These are phyloP conservation scores for Temnopleurus reevesii DNA, from an alignment of 53 echinoderm and acorn worm genomes.

Conservation along the genomic window DNA sequence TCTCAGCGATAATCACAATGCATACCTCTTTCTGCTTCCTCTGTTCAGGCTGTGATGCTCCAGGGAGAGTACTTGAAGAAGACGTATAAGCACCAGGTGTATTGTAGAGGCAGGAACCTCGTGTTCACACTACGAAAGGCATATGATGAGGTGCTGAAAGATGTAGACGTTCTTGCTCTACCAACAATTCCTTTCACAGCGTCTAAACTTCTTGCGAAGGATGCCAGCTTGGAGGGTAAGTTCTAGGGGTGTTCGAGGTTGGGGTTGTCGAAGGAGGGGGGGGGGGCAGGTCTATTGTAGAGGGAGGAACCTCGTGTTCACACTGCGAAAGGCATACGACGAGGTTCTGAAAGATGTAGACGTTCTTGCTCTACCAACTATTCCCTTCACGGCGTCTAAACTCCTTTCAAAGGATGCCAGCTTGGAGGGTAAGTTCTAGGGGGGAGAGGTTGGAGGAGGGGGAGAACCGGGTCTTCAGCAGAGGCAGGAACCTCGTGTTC, in stretches of 20 bases:
- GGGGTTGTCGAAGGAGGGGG: no score
- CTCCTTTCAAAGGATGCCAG: neutral
- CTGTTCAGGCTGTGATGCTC: constrained; percentile 20
- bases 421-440: constrained; percentile 3
- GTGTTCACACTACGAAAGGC: constrained; percentile 48
- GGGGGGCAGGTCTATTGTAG: constrained; percentile 45
- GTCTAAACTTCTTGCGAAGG: neutral
- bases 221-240: constrained; percentile 8
- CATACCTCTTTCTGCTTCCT: no score
- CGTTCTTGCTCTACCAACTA: constrained; percentile 52
- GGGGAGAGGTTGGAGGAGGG: no score
- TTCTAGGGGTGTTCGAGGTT: no score
- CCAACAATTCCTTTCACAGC: constrained; percentile 61
- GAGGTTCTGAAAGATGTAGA: constrained; percentile 35
- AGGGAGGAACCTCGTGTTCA: constrained; percentile 47
- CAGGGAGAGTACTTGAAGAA: constrained; percentile 43
- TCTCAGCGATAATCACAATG: no score
- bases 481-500: constrained; percentile 53
- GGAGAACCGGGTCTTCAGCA: constrained; percentile 26
- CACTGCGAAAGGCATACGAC: constrained; percentile 57
- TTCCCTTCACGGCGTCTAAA: constrained; percentile 47
- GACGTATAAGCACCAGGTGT: constrained; percentile 37
- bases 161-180: constrained; percentile 44
- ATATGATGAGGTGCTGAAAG: constrained; percentile 45
- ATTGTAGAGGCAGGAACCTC: constrained; percentile 49